Conservation (phyloP, 2,113 vertebrate species). For the Podarcis cretensis region DNA sequence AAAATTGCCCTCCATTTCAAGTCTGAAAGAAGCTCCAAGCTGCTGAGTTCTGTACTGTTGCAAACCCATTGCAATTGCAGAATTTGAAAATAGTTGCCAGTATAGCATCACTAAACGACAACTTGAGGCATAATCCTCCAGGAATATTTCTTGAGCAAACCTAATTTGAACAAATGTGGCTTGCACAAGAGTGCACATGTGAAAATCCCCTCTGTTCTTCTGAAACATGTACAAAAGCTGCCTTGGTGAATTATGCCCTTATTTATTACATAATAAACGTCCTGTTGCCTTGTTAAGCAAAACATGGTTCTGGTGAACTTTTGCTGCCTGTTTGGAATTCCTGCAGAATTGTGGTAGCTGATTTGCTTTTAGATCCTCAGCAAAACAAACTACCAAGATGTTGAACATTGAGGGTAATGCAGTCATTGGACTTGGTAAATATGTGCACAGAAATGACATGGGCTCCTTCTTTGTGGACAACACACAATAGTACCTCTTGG, state of each 20-base stretch:
- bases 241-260: background rate
- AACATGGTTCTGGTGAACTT: background rate
- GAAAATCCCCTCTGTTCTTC: background rate
- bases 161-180: background rate
- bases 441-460: too few relatives aligned
- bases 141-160: background rate
- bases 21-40: background rate
- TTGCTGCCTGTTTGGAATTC: background rate
- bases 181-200: background rate
- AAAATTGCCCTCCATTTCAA: background rate
- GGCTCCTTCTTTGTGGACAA: background rate
- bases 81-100: background rate
- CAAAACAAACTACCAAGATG: background rate
- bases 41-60: background rate
- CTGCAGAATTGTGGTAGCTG: background rate
- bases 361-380: background rate
- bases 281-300: background rate
- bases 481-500: constrained; percentile 37
- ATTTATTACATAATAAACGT: background rate
- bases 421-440: background rate
- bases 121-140: background rate
- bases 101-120: too few relatives aligned
- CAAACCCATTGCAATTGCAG: background rate
- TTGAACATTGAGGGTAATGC: background rate
- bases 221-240: background rate